Base-by-base conservation (phyloP, 2,797 vertebrate genomes). In the Paratrypauchen microcephalus region DNA sequence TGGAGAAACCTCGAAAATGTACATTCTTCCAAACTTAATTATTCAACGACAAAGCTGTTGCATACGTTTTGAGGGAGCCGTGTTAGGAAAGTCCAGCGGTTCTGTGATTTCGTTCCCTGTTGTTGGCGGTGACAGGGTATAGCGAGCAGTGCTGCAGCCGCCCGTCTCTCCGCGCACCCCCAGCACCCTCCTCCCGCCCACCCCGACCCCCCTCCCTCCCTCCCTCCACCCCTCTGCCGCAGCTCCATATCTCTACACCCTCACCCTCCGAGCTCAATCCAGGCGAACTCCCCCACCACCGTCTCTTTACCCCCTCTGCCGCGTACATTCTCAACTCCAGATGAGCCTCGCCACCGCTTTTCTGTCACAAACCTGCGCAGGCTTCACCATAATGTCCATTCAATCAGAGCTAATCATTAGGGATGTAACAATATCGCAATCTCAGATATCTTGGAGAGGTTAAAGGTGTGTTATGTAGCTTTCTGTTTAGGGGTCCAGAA, bases 181-280 rank as follows among this genome's bases (percentile, higher is more conserved):
- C 83, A 61, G 76, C 77, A 81, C 72, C 70, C 80, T 76, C 79
- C 81, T 83, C 60, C 56, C 50, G 23, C 67, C 50, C n/a, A 41
- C 21, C 21, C 83, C 83, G 63, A 75, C 67, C 50, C 21, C 21
- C 15, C 47, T 15, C 9, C 9, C 8, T 15, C 41, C 41, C 41
- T 15, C 9, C 48, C 71, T 65, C 77, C 70, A 1, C 80, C 82
- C 86, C 80, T 78, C 70, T 88, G 90, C 89, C 87, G 88, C 88
- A 90, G 86, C 91, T 87, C 81, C 89, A 91, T 90, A 91, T 91
- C 90, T 90, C 86, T 80, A 88, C 80, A 83, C 79, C 83, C 30
- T 32, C 30, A 32, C 30, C 30, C 30, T 32, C 30, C 87, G 80
- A 32, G 70, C 80, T 85, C 76, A 72, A 73, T 83, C 74, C 86